Evolutionary conservation across 2,797 vertebrate genomes (phyloP).

Genomic region (Eulemur coronatus): DNA sequence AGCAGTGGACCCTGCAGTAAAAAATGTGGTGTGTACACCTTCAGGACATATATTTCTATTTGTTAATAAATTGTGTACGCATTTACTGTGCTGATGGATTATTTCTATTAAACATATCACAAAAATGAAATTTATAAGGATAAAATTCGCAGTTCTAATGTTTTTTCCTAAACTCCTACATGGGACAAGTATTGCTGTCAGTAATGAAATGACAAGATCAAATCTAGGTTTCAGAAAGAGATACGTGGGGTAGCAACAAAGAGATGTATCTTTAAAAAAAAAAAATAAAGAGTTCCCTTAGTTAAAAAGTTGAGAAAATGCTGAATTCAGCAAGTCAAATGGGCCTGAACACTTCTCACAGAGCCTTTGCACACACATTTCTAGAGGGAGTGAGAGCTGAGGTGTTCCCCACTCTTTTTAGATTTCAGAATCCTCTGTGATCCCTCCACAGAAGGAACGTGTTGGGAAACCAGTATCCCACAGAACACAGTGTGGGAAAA

Average conservation of each 20-base stretch:
- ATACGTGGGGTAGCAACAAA: not conserved
- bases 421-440: not conserved
- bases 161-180: not conserved
- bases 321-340: not conserved
- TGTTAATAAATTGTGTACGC: not conserved
- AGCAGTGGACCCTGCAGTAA: not conserved
- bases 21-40: not conserved
- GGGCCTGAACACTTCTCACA: not conserved
- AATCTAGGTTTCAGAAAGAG: not conserved
- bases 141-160: not conserved
- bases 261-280: not conserved
- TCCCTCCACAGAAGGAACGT: not conserved
- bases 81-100: not conserved
- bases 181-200: not conserved
- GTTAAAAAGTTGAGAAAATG: not conserved
- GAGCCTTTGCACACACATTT: not conserved
- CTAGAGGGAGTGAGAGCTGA: not conserved
- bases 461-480: not conserved
- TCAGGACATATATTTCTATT: not conserved
- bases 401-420: not conserved
- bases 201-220: not conserved
- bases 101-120: not conserved
- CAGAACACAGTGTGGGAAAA: not conserved
- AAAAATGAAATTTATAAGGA: not conserved
- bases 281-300: not conserved